Conservation (phyloP, 2,797 vertebrate genomes). For the Chiroxiphia lanceolata region DNA sequence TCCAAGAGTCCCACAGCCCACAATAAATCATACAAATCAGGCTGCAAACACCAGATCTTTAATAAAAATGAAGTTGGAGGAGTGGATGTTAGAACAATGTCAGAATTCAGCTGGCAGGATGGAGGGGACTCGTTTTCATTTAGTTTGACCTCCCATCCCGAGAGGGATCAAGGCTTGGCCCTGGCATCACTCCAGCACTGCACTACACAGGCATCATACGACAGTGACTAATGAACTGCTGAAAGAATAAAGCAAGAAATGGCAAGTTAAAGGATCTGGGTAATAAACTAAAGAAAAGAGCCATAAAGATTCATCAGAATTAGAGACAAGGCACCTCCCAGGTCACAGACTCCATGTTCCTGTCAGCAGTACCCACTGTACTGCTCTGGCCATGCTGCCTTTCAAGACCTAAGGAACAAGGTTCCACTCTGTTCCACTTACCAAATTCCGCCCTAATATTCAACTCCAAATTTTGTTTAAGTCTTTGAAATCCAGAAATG, state of each 20-base stretch:
- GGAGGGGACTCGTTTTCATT: not conserved
- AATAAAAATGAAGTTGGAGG: not conserved
- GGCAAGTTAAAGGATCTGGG: not conserved
- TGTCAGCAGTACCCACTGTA: not conserved
- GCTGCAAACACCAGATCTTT: not conserved
- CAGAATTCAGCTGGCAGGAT: not conserved
- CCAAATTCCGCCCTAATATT: not conserved
- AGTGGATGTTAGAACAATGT: not conserved
- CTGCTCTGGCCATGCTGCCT: not conserved
- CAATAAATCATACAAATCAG: constrained; percentile 8
- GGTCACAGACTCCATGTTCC: not conserved
- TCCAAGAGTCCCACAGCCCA: not conserved
- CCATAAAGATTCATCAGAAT: not conserved
- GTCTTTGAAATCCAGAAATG: not conserved
- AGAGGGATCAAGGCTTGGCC: not conserved
- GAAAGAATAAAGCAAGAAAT: not conserved
- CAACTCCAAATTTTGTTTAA: not conserved
- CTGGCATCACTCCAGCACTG: not conserved
- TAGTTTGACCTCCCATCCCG: not conserved
- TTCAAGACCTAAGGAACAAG: not conserved
- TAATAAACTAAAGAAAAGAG: not conserved
- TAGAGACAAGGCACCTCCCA: not conserved
- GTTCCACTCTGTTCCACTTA: not conserved
- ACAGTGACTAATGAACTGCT: not conserved
- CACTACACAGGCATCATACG: not conserved